Evolutionary conservation across 2,888 invertebrate genomes (phyloP).

Genomic region (Anthophora plumipes): DNA sequence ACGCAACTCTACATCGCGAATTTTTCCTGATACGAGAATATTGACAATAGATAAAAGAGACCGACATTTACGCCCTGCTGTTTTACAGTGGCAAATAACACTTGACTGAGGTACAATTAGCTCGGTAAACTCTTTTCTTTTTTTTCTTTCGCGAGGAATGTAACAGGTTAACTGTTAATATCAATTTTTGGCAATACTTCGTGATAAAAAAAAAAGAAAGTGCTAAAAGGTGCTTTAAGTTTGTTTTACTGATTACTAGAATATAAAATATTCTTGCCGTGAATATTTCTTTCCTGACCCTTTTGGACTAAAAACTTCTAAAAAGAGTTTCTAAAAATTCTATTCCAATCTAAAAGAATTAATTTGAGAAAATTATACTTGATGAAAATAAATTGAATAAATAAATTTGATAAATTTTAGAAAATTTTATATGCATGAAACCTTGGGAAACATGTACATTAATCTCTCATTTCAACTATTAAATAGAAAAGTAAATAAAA

Average conservation of each 20-base stretch:
- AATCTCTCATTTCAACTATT: no score
- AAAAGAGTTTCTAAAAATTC: not conserved
- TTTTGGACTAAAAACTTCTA: not conserved
- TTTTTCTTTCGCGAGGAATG: not conserved
- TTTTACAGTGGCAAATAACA: conserved; percentile 9
- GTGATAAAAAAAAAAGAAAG: no score
- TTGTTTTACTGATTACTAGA: not conserved
- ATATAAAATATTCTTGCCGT: not conserved
- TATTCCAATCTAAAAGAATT: no score
- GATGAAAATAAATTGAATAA: no score
- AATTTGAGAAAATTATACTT: no score
- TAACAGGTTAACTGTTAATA: not conserved
- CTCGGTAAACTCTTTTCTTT: not conserved
- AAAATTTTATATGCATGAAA: no score
- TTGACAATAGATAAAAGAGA: conserved; percentile 24
- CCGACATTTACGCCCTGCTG: not conserved
- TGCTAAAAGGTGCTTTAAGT: not conserved
- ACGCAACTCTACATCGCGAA: conserved; percentile 11
- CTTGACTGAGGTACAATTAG: not conserved
- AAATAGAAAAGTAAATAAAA: no score
- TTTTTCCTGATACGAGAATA: conserved; percentile 32
- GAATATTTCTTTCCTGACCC: not conserved
- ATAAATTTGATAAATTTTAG: no score
- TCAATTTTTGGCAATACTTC: not conserved
- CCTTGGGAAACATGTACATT: no score